These are phyloP conservation scores for Dryobates pubescens DNA, from an alignment of 2,797 vertebrate genomes.

Conservation along the genomic window DNA sequence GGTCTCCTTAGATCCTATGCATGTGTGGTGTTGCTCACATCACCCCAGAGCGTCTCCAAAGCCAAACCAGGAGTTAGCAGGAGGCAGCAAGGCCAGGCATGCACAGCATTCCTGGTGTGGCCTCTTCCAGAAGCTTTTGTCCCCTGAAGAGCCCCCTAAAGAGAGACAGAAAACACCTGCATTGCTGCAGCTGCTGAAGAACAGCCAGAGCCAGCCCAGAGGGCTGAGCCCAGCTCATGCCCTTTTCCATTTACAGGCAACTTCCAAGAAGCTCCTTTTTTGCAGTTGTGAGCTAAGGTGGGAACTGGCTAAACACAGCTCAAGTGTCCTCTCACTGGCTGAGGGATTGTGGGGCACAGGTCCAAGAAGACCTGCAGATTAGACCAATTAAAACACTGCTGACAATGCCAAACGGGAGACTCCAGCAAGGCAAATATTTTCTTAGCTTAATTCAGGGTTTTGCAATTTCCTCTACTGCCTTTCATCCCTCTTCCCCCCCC, in stretches of 20 bases:
- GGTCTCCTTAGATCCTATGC: no score
- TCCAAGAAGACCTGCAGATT: neutral
- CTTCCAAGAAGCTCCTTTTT: neutral
- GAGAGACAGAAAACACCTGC: neutral
- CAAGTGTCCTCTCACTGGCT: neutral
- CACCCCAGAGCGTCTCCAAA: neutral
- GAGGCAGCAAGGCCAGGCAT: neutral
- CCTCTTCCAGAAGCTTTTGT: neutral
- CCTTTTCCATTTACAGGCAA: neutral
- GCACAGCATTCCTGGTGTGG: neutral
- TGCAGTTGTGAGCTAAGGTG: neutral
- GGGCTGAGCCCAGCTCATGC: rapidly evolving
- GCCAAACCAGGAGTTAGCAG: neutral
- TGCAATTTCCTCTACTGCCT: neutral
- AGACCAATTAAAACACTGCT: neutral
- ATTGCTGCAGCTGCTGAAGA: neutral
- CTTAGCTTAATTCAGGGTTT: neutral
- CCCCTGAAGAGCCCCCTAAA: neutral
- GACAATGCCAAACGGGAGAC: neutral
- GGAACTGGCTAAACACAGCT: neutral
- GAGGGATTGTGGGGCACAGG: neutral
- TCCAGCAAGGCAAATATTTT: neutral
- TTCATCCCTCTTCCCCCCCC: neutral
- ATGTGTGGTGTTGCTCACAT: neutral
- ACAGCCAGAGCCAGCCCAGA: neutral